Conservation (phyloP, 2,888 invertebrate species). For the Coenonympha arcania region DNA sequence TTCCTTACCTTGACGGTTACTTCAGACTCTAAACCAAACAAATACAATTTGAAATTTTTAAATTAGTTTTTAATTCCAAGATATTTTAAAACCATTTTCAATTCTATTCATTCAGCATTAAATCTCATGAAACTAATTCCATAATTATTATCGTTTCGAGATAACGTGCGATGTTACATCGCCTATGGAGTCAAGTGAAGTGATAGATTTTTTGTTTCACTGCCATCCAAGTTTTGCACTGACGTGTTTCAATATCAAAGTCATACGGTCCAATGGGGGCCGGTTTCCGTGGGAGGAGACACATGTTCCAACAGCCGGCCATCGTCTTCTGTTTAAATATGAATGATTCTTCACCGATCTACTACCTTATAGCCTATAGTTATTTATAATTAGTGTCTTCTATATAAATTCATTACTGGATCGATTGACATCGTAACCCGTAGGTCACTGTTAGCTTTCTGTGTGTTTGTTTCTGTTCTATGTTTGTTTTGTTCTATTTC, state of each 20-base stretch:
- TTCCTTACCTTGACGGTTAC: conserved; percentile 16
- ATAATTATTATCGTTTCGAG: neutral
- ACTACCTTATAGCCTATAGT: conserved; percentile 5
- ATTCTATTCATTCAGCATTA: neutral
- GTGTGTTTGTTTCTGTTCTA: conserved; percentile 26
- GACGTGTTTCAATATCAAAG: conserved; percentile 58
- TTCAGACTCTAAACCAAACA: neutral
- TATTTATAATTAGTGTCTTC: conserved; percentile 24
- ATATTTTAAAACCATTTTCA: neutral
- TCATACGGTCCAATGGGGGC: conserved; percentile 40
- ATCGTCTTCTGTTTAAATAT: conserved; percentile 56
- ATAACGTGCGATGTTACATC: conserved; percentile 37
- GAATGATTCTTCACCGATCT: conserved; percentile 36
- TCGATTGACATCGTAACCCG: conserved; percentile 37
- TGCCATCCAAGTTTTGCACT: conserved; percentile 43
- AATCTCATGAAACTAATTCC: neutral
- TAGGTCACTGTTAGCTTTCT: conserved; percentile 34
- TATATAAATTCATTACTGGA: conserved; percentile 32
- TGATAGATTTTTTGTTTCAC: conserved; percentile 55
- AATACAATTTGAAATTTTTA: neutral
- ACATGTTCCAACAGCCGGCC: conserved; percentile 43
- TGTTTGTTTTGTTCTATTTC: conserved; percentile 19
- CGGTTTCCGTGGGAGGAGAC: conserved; percentile 42
- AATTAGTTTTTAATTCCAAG: neutral
- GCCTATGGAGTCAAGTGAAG: conserved; percentile 36